Conservation (phyloP, 2,113 vertebrate genomes). For the Pyxicephalus adspersus region DNA sequence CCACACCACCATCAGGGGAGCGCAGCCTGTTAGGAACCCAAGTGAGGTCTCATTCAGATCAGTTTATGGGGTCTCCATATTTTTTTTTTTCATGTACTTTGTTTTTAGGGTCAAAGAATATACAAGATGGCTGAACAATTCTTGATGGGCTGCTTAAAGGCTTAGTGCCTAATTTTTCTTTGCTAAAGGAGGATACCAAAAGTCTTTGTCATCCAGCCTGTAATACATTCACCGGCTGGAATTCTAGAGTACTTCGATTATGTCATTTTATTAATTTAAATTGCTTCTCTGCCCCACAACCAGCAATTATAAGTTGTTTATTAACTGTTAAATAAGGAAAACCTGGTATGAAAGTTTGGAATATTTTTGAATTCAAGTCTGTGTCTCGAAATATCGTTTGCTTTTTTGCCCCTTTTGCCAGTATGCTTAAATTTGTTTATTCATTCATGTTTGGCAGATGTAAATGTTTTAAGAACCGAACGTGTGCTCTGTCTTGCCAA, state of each 20-base stretch:
- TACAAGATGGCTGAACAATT: too few relatives aligned
- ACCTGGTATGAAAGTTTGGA: constrained; percentile 34
- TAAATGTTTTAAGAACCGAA: constrained; percentile 49
- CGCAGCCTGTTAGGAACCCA: neutral
- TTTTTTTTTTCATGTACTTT: too few relatives aligned
- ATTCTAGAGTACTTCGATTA: neutral
- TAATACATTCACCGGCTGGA: neutral
- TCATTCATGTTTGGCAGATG: constrained; percentile 55
- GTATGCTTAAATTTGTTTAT: constrained; percentile 48
- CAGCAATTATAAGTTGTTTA: constrained; percentile 39
- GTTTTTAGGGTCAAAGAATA: too few relatives aligned
- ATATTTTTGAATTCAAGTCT: constrained; percentile 31
- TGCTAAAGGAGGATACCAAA: neutral
- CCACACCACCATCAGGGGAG: too few relatives aligned
- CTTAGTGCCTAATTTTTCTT: neutral
- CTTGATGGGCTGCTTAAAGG: neutral
- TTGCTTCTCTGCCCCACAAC: constrained; percentile 7
- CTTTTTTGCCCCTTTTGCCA: constrained; percentile 49
- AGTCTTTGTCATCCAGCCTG: neutral
- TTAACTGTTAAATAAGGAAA: constrained; percentile 49
- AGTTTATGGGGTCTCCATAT: too few relatives aligned
- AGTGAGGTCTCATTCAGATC: neutral
- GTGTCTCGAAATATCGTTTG: constrained; percentile 49
- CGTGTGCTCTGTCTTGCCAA: constrained; percentile 40
- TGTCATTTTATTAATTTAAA: constrained; percentile 18